phyloP scores from a whole-genome alignment of 2,113 vertebrate species.

The Uria aalge region DNA sequence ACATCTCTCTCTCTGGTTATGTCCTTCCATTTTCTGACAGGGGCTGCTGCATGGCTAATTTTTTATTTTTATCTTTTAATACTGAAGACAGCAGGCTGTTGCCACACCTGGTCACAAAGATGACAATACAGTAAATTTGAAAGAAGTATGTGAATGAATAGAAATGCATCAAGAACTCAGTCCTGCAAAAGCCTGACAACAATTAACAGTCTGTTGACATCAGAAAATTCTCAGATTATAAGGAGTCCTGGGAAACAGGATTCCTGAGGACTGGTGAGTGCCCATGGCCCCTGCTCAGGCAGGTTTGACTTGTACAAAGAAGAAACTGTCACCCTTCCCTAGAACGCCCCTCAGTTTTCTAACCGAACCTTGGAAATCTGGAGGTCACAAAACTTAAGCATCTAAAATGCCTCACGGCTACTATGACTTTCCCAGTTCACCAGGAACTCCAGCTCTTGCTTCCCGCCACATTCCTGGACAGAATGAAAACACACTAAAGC shows the following conservation, averaged over 20 bases:
- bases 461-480: background rate
- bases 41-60: background rate
- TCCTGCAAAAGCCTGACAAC: background rate
- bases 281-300: background rate
- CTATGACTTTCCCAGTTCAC: background rate
- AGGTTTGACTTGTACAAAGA: background rate
- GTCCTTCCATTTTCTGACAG: background rate
- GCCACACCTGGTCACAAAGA: background rate
- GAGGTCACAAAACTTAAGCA: background rate
- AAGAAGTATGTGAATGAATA: background rate
- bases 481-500: background rate
- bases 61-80: background rate
- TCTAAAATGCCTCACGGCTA: background rate
- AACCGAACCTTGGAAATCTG: background rate
- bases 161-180: background rate
- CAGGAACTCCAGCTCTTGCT: background rate
- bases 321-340: background rate
- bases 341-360: background rate
- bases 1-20: background rate
- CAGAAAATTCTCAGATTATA: background rate
- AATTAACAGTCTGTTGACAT: background rate
- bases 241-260: background rate
- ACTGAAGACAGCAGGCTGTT: background rate
- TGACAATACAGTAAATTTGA: background rate
- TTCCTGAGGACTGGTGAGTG: fast-evolving